phyloP scores from a whole-genome alignment of 2,797 vertebrate species.

The Eurystomus glaucurus region DNA sequence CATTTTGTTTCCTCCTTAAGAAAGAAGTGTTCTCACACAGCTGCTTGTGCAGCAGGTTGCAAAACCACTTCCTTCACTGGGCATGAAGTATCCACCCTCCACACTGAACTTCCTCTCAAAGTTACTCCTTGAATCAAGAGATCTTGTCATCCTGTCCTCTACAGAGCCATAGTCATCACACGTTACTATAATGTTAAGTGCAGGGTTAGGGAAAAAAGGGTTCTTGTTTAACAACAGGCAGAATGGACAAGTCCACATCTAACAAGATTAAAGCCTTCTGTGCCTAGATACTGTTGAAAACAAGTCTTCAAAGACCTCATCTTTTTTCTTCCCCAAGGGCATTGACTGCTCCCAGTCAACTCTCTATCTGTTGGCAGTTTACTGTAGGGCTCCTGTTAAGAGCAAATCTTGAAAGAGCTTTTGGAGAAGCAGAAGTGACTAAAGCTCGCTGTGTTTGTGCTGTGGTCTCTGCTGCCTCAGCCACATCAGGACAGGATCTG shows the following conservation, averaged over 20 bases:
- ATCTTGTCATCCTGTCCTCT: background rate
- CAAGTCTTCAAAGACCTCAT: background rate
- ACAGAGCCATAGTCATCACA: background rate
- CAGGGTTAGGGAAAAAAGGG: rapidly evolving
- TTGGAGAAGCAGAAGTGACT: background rate
- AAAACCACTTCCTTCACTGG: background rate
- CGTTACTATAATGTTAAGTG: background rate
- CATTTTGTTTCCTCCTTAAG: background rate
- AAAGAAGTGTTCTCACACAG: background rate
- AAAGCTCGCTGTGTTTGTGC: background rate
- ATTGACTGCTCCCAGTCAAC: background rate
- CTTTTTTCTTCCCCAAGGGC: background rate
- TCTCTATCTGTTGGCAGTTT: background rate
- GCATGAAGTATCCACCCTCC: background rate
- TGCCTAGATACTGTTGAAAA: background rate
- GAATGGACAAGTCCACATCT: background rate
- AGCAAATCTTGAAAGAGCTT: background rate
- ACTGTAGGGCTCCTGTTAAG: background rate
- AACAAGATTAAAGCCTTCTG: background rate
- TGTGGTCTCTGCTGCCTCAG: background rate
- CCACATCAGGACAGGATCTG: background rate
- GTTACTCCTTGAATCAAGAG: background rate
- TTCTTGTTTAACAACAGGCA: background rate
- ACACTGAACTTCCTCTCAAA: background rate
- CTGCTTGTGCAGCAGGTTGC: background rate